These are phyloP conservation scores for Chiloscyllium punctatum DNA, from an alignment of 2,797 vertebrate species.

Conservation along the genomic window DNA sequence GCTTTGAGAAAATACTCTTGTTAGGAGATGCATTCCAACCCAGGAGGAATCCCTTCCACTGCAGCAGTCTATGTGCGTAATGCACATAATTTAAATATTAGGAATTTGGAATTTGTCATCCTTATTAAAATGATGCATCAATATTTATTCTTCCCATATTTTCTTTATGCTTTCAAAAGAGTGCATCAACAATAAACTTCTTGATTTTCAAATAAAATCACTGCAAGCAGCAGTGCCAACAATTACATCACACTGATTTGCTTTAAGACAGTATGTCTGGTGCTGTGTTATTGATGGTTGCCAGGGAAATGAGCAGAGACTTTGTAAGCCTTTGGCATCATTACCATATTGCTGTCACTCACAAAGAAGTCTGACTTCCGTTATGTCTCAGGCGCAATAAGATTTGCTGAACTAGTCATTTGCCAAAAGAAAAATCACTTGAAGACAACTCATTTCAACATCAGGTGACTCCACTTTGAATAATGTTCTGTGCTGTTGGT, in stretches of 20 bases:
- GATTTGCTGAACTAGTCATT: neutral
- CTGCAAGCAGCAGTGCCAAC: neutral
- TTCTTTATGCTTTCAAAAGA: neutral
- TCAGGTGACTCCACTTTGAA: neutral
- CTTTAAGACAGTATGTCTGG: neutral
- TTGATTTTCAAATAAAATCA: constrained; percentile 25
- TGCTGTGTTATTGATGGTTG: constrained; percentile 23
- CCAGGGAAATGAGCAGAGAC: constrained; percentile 20
- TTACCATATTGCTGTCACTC: constrained; percentile 10
- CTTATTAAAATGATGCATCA: neutral
- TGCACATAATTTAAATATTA: constrained; percentile 7
- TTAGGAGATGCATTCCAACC: neutral
- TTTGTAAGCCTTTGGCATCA: constrained; percentile 20
- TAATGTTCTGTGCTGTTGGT: neutral
- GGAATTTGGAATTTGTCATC: neutral
- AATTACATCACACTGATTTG: neutral
- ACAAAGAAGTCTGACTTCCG: constrained; percentile 16
- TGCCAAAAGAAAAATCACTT: neutral
- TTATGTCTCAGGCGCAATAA: constrained; percentile 11
- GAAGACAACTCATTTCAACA: neutral
- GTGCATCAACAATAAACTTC: neutral
- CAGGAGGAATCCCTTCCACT: neutral
- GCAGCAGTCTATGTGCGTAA: neutral
- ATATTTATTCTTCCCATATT: constrained; percentile 21
- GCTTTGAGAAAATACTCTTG: neutral